Evolutionary conservation across 1,140 invertebrate species (phyloP).

Genomic region (Oreohelix idahoensis): DNA sequence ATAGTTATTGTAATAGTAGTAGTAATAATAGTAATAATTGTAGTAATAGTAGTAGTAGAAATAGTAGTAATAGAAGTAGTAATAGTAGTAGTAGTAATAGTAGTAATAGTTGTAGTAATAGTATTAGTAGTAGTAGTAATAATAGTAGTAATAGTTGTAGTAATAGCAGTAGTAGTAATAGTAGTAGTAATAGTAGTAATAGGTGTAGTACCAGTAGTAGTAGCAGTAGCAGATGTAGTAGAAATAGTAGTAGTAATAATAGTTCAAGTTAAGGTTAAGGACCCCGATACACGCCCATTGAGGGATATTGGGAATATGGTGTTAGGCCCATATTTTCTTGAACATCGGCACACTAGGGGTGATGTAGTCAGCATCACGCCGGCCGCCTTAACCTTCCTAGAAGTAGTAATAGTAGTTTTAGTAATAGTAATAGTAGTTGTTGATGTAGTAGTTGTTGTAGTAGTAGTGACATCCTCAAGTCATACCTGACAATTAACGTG

Average conservation of each 20-base stretch:
- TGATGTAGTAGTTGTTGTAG: too few species aligned
- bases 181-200: constrained; percentile 1
- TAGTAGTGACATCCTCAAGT: too few species aligned
- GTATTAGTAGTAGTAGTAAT: not conserved
- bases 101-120: not conserved
- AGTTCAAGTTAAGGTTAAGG: too few species aligned
- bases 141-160: not conserved
- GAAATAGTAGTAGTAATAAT: constrained; percentile 11
- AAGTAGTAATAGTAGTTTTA: too few species aligned
- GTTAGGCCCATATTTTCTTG: too few species aligned
- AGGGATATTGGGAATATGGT: too few species aligned
- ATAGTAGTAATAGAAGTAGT: not conserved
- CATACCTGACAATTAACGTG: too few species aligned
- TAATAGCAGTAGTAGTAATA: not conserved
- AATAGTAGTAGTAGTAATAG: not conserved
- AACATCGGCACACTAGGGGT: too few species aligned
- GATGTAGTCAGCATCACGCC: too few species aligned
- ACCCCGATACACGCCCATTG: too few species aligned
- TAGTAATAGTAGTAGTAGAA: constrained; percentile 17
- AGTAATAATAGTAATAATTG: not conserved
- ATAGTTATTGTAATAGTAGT: not conserved
- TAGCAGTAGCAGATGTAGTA: constrained; percentile 28
- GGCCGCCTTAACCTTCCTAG: too few species aligned
- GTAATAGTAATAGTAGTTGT: too few species aligned
- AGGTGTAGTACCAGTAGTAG: constrained; percentile 31